Conservation (phyloP, 2,113 vertebrate species). For the Tetrax tetrax region DNA sequence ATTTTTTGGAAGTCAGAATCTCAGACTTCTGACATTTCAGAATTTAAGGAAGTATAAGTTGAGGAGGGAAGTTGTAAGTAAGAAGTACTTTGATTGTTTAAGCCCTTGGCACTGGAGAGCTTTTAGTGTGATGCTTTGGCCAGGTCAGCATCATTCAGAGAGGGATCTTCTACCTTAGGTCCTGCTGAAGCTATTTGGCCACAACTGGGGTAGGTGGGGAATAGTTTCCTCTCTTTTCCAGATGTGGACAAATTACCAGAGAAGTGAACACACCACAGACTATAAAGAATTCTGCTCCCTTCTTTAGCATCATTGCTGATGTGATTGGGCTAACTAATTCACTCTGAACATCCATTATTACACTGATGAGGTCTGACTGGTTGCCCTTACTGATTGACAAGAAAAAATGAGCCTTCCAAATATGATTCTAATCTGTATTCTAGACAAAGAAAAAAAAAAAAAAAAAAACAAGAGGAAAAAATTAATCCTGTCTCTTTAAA, state of each 20-base stretch:
- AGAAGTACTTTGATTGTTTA: not conserved
- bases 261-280: not conserved
- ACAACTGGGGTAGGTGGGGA: not conserved
- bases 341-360: slow-evolving; percentile 61
- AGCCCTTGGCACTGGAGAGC: not conserved
- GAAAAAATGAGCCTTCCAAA: slow-evolving; percentile 59
- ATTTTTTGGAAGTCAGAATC: not conserved
- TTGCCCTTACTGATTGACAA: slow-evolving; percentile 67
- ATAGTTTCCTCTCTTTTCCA: not conserved
- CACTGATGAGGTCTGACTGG: slow-evolving; percentile 67
- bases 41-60: not conserved
- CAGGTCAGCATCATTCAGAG: not conserved
- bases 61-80: not conserved
- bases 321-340: slow-evolving; percentile 59
- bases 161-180: not conserved
- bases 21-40: not conserved
- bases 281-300: slow-evolving; percentile 31
- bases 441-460: not conserved
- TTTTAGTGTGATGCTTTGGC: not conserved
- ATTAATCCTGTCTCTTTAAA: slow-evolving; percentile 33
- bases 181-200: not conserved
- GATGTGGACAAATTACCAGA: slow-evolving; percentile 12
- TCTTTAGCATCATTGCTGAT: slow-evolving; percentile 50
- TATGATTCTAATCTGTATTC: slow-evolving; percentile 43
- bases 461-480: not conserved